phyloP scores from a whole-genome alignment of 53 echinoderm and acorn worm genomes.

The Arbacia lixula region DNA sequence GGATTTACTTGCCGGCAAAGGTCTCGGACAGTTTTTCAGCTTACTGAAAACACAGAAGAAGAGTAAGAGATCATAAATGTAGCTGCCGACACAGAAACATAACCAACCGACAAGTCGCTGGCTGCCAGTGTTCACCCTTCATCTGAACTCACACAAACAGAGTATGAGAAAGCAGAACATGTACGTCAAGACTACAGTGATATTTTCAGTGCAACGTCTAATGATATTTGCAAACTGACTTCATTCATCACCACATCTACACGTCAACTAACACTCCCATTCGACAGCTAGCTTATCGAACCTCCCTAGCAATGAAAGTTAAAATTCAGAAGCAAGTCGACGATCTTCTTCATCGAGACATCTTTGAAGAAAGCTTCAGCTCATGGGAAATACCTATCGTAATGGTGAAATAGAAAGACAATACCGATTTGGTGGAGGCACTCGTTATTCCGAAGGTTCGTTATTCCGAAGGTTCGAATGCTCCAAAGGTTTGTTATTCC shows the following conservation, averaged over 20 bases:
- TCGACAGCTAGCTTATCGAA: conserved; percentile 14
- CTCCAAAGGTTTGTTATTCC: too few species aligned
- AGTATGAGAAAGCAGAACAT: conserved; percentile 15
- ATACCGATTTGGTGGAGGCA: too few species aligned
- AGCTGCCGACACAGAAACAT: neutral
- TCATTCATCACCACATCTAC: conserved; percentile 2
- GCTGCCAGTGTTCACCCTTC: conserved; percentile 6
- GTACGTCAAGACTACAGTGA: conserved; percentile 8
- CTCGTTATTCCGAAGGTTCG: too few species aligned
- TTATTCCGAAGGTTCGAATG: too few species aligned
- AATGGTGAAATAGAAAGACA: conserved; percentile 62
- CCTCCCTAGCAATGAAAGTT: conserved; percentile 44
- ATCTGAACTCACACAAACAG: conserved; percentile 13
- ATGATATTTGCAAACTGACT: conserved; percentile 23
- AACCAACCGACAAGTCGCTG: neutral
- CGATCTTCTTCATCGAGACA: conserved; percentile 12
- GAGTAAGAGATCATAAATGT: conserved; percentile 28
- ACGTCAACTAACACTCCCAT: conserved; percentile 11
- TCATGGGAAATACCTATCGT: conserved; percentile 53
- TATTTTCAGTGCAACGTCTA: neutral
- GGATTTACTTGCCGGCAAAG: conserved; percentile 6
- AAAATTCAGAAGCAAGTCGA: conserved; percentile 49
- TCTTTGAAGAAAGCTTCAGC: conserved; percentile 53
- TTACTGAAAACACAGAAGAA: conserved; percentile 9
- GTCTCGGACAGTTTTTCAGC: conserved; percentile 2